Evolutionary conservation across 2,888 invertebrate species (phyloP).

Genomic region (Aporophyla lueneburgensis): DNA sequence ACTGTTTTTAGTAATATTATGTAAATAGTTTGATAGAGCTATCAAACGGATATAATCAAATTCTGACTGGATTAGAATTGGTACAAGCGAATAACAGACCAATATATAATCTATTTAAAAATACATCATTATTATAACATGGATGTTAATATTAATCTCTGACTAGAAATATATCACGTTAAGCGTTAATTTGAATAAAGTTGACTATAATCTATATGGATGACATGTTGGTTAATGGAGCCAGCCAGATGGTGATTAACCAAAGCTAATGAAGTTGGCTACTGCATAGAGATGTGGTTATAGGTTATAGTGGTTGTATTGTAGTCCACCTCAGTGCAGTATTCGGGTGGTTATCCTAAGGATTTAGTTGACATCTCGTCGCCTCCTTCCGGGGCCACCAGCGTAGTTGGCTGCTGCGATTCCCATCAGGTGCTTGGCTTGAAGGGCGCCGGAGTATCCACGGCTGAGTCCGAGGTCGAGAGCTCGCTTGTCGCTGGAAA

Average conservation of each 20-base stretch:
- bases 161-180: constrained; percentile 58
- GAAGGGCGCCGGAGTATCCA: constrained; percentile 97
- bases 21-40: not conserved
- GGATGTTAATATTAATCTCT: constrained; percentile 37
- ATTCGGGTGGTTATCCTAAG: constrained; percentile 56
- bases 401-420: constrained; percentile 97
- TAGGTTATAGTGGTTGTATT: constrained; percentile 36
- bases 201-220: constrained; percentile 62
- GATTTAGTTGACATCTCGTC: constrained; percentile 91
- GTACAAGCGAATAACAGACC: constrained; percentile 38
- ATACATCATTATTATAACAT: constrained; percentile 39
- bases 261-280: constrained; percentile 52
- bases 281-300: constrained; percentile 61
- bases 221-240: constrained; percentile 59
- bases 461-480: constrained; percentile 96
- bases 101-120: constrained; percentile 29
- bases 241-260: constrained; percentile 55
- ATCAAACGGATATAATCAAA: constrained; percentile 20
- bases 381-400: constrained; percentile 96
- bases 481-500: constrained; percentile 95
- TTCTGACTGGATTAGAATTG: constrained; percentile 12
- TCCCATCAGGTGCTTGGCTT: constrained; percentile 98
- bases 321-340: constrained; percentile 65
- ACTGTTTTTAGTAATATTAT: not conserved
- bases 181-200: constrained; percentile 68